phyloP scores from a whole-genome alignment of 2,797 vertebrate genomes.

The Acipenser oxyrinchus region DNA sequence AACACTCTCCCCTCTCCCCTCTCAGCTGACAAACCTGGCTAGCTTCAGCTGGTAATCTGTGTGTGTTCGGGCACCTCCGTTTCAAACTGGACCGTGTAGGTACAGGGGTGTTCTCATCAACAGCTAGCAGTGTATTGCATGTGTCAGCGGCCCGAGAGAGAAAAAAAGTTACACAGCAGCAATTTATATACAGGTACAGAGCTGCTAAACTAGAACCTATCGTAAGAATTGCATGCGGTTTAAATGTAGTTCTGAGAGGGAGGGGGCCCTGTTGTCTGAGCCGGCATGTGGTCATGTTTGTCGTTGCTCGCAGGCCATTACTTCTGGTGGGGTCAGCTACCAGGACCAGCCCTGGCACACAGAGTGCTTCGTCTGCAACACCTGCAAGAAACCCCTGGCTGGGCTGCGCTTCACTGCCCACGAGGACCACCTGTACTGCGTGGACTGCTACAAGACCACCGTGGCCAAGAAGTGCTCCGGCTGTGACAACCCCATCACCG shows the following conservation, averaged over 20 bases:
- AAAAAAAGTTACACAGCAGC: too few species aligned
- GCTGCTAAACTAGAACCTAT: too few species aligned
- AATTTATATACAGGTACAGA: too few species aligned
- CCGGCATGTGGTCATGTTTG: too few species aligned
- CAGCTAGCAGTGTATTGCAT: neutral
- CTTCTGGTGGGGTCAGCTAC: slow-evolving; percentile 87
- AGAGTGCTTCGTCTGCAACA: slow-evolving; percentile 86
- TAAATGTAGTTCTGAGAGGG: too few species aligned
- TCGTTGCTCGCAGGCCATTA: slow-evolving; percentile 67
- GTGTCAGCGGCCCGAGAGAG: too few species aligned
- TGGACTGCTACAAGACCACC: slow-evolving; percentile 90
- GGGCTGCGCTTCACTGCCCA: slow-evolving; percentile 84
- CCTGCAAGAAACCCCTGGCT: slow-evolving; percentile 79
- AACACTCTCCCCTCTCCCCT: neutral
- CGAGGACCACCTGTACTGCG: slow-evolving; percentile 82
- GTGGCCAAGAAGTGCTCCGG: slow-evolving; percentile 93
- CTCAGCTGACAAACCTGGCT: too few species aligned
- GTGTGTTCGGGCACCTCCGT: neutral
- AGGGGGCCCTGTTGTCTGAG: too few species aligned
- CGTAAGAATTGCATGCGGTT: too few species aligned
- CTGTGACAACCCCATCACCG: slow-evolving; percentile 96
- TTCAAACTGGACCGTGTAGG: too few species aligned
- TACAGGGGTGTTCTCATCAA: slow-evolving; percentile 3
- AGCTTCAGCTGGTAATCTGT: too few species aligned
- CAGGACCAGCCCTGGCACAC: slow-evolving; percentile 93